Evolutionary conservation across 2,113 vertebrate species (phyloP), one percentile per base, ranked within the genome.

Genomic region (Blennius ocellaris): DNA sequence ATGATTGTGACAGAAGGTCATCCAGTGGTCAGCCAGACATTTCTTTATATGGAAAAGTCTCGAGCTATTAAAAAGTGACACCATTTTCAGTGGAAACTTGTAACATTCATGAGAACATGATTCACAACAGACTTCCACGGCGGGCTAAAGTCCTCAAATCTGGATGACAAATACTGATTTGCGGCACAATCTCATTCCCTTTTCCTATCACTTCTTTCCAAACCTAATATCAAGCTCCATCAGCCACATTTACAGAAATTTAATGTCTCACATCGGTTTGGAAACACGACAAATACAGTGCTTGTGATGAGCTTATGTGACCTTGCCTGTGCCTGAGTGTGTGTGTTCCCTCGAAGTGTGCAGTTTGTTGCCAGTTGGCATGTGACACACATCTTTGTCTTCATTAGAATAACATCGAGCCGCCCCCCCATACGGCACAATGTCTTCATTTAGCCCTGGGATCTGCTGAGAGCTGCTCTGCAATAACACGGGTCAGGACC

Each of bases 401-500:
- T 96, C 94, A 94, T 95, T 95, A 95, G 85, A 69, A 80, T 84
- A 88, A 93, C 67, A 82, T 74, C 65, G 63, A 69, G 52, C 70
- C 44, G 51, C 65, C 54, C 81, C 81, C 91, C 91, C 89, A 76
- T 93, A 89, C 64, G 61, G 87, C 69, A 39, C 69, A 82, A 88
- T 58, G 62, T 91, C 95, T 96, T 90, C 90, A 92, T 95, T 96
- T 96, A 94, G 94, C 89, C 90, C 90, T 21, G 60, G 5, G 94
- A 94, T 96, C 94, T 95, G 91, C 91, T 91, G 89, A 92, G 91
- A 90, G 89, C 92, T 90, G 90, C 93, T 95, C 95, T 93, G 94
- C 90, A 94, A 93, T 91, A 94, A 89, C 92, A 92, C 72, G 59
- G 95, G 96, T 95, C 95, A 94, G 78, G 95, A 95, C 94, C 93